Conservation (phyloP, 2,888 invertebrate genomes). For the Macrosiphum euphorbiae region DNA sequence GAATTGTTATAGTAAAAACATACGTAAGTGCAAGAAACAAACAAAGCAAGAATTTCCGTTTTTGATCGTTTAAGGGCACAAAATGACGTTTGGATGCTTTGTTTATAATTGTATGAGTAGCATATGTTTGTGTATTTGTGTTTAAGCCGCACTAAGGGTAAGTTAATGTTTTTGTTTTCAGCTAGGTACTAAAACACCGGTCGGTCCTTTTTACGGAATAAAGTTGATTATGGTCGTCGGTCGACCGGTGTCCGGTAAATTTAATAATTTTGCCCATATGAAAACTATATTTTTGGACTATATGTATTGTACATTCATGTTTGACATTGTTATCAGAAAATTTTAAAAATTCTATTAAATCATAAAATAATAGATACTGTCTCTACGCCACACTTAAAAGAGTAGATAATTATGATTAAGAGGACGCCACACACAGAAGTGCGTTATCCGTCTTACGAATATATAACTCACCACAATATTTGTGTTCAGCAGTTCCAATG, state of each 20-base stretch:
- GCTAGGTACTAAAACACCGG: background rate
- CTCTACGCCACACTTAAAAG: background rate
- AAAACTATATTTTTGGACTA: background rate
- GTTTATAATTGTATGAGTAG: background rate
- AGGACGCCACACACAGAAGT: background rate
- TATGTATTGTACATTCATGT: background rate
- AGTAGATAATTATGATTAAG: background rate
- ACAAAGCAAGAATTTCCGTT: background rate
- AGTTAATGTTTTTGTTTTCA: conserved; percentile 40
- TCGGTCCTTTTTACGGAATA: background rate
- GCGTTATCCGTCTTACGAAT: background rate
- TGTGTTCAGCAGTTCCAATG: background rate
- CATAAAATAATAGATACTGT: background rate
- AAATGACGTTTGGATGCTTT: conserved; percentile 17
- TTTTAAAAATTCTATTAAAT: background rate
- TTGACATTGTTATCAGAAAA: background rate
- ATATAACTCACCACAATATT: background rate
- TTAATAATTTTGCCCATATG: background rate
- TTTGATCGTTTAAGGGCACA: background rate
- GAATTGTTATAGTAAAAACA: background rate
- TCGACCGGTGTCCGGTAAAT: background rate
- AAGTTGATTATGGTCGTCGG: conserved; percentile 12
- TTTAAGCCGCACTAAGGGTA: background rate
- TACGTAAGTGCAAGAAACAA: background rate
- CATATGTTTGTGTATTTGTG: background rate